Conservation (phyloP, 2,113 vertebrate genomes). For the Pogona vitticeps region DNA sequence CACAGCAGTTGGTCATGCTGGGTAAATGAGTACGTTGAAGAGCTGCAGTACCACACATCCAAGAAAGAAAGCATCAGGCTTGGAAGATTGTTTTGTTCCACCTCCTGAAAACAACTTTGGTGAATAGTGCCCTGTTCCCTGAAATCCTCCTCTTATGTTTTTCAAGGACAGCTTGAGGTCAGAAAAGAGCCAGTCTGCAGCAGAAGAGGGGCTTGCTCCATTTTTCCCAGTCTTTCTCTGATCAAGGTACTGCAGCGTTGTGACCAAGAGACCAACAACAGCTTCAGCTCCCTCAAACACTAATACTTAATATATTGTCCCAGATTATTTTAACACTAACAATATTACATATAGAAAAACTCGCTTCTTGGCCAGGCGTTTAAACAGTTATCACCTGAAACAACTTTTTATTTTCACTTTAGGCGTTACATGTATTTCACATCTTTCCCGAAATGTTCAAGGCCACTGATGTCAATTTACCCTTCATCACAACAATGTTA, state of each 20-base stretch:
- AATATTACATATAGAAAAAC: neutral
- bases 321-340: neutral
- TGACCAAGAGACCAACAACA: neutral
- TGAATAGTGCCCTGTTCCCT: neutral
- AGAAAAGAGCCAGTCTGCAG: neutral
- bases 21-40: neutral
- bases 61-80: too few relatives aligned
- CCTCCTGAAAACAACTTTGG: neutral
- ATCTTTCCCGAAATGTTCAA: too few relatives aligned
- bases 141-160: neutral
- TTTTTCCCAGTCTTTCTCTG: neutral
- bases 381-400: neutral
- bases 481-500: too few relatives aligned
- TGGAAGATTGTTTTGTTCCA: neutral
- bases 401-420: too few relatives aligned
- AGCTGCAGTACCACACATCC: neutral
- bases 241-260: neutral
- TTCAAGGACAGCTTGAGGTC: neutral
- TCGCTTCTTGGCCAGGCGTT: neutral
- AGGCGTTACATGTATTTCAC: too few relatives aligned
- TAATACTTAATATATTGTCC: neutral
- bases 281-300: neutral
- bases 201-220: neutral
- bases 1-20: too few relatives aligned
- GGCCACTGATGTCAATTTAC: too few relatives aligned